Evolutionary conservation across 2,888 invertebrate species (phyloP).

Genomic region (Pandemis heparana): DNA sequence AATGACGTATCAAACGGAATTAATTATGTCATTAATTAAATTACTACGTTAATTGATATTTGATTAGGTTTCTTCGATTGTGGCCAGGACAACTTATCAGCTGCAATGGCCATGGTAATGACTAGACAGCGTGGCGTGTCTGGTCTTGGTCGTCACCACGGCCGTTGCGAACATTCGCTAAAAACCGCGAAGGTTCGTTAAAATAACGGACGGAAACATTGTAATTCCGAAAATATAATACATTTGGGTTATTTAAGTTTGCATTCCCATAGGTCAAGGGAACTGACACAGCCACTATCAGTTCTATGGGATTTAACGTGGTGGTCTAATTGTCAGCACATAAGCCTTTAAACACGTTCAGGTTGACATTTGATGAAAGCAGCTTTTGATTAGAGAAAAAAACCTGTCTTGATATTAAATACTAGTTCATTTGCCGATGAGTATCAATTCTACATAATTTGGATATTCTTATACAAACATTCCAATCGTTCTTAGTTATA

Average conservation of each 20-base stretch:
- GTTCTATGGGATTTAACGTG: background rate
- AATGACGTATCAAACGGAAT: background rate
- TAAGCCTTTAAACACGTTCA: background rate
- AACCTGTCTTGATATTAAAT: background rate
- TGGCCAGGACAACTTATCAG: background rate
- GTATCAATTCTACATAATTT: background rate
- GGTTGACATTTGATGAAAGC: background rate
- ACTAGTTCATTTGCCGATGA: background rate
- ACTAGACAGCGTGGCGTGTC: background rate
- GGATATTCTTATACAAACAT: background rate
- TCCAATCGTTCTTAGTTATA: slow-evolving; percentile 3
- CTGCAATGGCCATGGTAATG: background rate
- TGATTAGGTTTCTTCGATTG: no score
- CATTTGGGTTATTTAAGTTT: background rate
- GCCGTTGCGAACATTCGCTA: background rate
- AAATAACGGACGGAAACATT: background rate
- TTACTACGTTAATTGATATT: background rate
- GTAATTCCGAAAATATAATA: background rate
- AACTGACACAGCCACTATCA: background rate
- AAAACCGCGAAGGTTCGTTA: background rate
- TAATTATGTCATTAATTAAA: no score
- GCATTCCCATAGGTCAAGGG: background rate
- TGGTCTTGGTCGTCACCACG: background rate
- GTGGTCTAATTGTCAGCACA: background rate
- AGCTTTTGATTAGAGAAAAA: background rate